Evolutionary conservation across 2,888 invertebrate species (phyloP), one percentile per base, ranked within the genome.

Genomic region (Panopea generosa): DNA sequence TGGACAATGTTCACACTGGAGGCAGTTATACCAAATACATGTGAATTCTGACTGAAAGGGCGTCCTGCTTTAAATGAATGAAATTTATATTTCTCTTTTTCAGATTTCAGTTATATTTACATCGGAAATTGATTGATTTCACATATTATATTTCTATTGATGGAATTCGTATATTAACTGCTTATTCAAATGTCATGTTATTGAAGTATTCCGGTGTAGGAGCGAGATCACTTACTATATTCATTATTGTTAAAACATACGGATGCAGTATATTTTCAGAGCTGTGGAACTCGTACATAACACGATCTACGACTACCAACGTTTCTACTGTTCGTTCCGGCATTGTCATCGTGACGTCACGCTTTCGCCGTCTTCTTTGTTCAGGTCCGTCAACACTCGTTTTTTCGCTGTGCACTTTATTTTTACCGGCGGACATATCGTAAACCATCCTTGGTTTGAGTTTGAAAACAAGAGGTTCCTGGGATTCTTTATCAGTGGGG

Each of bases 181-280:
- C n/a, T n/a, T n/a, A n/a, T n/a, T n/a, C n/a, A n/a, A n/a, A n/a
- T n/a, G n/a, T n/a, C n/a, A n/a, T n/a, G n/a, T n/a, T n/a, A n/a
- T n/a, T n/a, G n/a, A n/a, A n/a, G n/a, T n/a, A n/a, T n/a, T n/a
- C n/a, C n/a, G n/a, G n/a, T n/a, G n/a, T n/a, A n/a, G n/a, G n/a
- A n/a, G n/a, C n/a, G n/a, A n/a, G n/a, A n/a, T n/a, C 59, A 90
- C 93, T 95, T 89, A 94, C 97, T 96, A 97, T 97, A 92, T 97
- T 97, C 97, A 97, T 97, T 83, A 97, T 96, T 65, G 97, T 97
- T 59, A 97, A 94, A 33, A 97, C 94, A 93, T 97, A 97, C 4
- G 96, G 96, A 91, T 96, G 96, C 9, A 81, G 43, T 84, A 97
- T 94, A 89, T 96, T 96, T 84, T 95, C 95, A 26, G 81, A 81